phyloP scores from a whole-genome alignment of 2,888 invertebrate genomes.

The Tenthredo livida region DNA sequence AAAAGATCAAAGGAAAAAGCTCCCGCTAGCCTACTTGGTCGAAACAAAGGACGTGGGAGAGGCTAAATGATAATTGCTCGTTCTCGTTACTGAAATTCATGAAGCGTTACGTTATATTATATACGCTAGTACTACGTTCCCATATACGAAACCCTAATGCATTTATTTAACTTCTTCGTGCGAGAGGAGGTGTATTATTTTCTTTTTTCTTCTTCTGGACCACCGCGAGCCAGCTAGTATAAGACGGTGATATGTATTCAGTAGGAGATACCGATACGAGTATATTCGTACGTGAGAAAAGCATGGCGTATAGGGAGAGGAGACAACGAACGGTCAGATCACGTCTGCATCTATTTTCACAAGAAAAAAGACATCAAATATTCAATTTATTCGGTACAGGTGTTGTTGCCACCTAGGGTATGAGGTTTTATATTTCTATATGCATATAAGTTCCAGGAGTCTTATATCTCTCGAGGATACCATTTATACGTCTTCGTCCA shows the following conservation, averaged over 20 bases:
- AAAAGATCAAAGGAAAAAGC: slow-evolving; percentile 35
- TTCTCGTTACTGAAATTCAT: slow-evolving; percentile 38
- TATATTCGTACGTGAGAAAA: slow-evolving; percentile 21
- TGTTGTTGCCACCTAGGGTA: neutral
- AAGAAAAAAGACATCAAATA: slow-evolving; percentile 27
- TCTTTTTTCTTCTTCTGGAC: neutral
- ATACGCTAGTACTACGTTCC: neutral
- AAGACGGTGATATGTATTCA: slow-evolving; percentile 35
- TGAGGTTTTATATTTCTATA: neutral
- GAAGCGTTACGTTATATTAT: neutral
- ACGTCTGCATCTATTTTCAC: slow-evolving; percentile 25
- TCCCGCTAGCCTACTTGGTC: neutral
- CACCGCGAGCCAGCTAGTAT: neutral
- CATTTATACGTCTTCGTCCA: neutral
- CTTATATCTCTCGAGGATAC: neutral
- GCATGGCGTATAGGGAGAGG: neutral
- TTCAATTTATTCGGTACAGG: slow-evolving; percentile 36
- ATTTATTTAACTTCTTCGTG: neutral
- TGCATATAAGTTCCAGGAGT: neutral
- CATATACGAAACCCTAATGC: neutral
- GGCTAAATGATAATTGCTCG: slow-evolving; percentile 30
- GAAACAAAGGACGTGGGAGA: slow-evolving; percentile 24
- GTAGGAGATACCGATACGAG: slow-evolving; percentile 10
- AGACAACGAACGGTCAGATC: neutral
- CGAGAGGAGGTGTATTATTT: neutral